Evolutionary conservation across 92 coral and sea anemone genomes (phyloP).

Genomic region (Hydrozoanthus gracilis): DNA sequence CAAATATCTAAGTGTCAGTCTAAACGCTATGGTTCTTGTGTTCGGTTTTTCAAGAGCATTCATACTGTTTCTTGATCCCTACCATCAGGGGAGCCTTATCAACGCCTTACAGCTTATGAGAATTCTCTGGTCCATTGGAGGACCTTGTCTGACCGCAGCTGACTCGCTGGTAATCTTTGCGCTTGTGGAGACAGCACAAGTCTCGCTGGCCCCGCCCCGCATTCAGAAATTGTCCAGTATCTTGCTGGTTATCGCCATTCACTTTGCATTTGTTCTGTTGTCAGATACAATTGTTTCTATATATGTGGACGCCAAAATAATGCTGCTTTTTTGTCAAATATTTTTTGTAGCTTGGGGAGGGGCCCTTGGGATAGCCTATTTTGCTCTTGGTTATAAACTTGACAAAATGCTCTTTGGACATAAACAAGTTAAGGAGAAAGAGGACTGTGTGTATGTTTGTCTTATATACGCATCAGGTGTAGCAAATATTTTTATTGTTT

Average conservation of each 20-base stretch:
- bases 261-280: constrained; percentile 77
- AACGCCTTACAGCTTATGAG: constrained; percentile 72
- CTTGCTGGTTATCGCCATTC: constrained; percentile 60
- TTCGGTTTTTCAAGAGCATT: constrained; percentile 84
- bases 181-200: constrained; percentile 80
- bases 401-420: constrained; percentile 85
- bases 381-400: constrained; percentile 80
- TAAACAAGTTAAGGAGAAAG: constrained; percentile 68
- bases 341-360: constrained; percentile 86
- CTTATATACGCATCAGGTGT: constrained; percentile 87
- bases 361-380: constrained; percentile 78
- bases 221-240: constrained; percentile 73
- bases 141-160: constrained; percentile 92
- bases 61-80: constrained; percentile 89
- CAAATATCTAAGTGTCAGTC: constrained; percentile 83
- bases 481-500: constrained; percentile 75
- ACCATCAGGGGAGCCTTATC: constrained; percentile 86
- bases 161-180: constrained; percentile 95
- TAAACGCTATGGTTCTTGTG: constrained; percentile 86
- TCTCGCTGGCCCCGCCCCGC: constrained; percentile 78
- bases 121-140: constrained; percentile 92
- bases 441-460: constrained; percentile 73
- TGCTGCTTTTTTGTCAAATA: constrained; percentile 90
- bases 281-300: constrained; percentile 80
- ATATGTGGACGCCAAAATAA: constrained; percentile 86